Base-by-base conservation (phyloP, 2,888 invertebrate genomes). In the Melanophora roralis region DNA sequence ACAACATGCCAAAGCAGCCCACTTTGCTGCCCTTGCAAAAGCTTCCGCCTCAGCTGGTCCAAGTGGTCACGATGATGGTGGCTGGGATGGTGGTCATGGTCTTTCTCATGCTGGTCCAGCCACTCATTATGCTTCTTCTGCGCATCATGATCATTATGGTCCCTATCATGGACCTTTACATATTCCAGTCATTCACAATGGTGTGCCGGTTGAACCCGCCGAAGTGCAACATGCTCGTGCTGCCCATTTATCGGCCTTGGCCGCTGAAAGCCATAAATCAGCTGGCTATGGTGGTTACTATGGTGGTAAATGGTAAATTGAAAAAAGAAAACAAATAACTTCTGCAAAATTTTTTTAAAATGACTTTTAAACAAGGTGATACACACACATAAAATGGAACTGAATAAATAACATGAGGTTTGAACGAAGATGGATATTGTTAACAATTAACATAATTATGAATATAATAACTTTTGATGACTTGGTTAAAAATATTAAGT, bases 121-220 rank as follows among this genome's bases (percentile, higher is more conserved):
- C 49, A 78, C 72, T 3, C 82, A 81, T 38, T 80, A 81, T 60
- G 81, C 69, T 36, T 74, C 81, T 11, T 27, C 78, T 4, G 49
- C 74, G 38, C 74, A 75, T 65, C 79, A 83, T 67, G 83, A 53
- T 36, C 79, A 83, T 47, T 86, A 88, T 57, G 83, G 85, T 57
- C 86, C 85, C 38, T 88, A 88, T 53, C 85, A 86, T 78, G 90
- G 90, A 71, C 89, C 90, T 73, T 88, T 89, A 57, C 90, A 90
- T 79, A 89, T 90, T 78, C 90, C 90, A 49, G 88, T 90, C 76
- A 90, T 90, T 82, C 89, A 89, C 73, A 91, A 91, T 77, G 91
- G 91, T 65, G 90, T 91, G 36, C 91, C 91, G 57, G 87, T 91
- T 7, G 91, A 91, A 84, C 91, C 91, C 32, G 90, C 91, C 8